Base-by-base conservation (phyloP, 2,113 vertebrate species). In the Embiotoca jacksoni region DNA sequence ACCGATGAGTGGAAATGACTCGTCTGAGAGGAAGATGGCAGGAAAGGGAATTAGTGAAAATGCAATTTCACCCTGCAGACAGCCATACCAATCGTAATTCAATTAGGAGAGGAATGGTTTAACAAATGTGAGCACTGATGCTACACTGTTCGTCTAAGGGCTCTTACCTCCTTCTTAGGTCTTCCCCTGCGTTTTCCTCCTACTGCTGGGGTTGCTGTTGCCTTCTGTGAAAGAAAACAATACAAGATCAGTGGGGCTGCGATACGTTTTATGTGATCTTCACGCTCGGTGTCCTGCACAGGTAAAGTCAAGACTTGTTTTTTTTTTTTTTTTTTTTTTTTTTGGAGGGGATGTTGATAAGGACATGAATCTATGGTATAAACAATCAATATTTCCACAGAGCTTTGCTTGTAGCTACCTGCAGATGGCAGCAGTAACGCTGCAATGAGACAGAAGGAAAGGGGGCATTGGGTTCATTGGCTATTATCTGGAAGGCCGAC, bases 101-200 rank as follows among this genome's bases (percentile, higher is more conserved):
- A 83, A 86, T 85, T 75, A 65, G 56, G 30, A 72, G 49, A 55
- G 44, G 64, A 80, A 46, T 33, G 41, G 64, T 59, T 75, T 30
- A 33, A 79, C 55, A 57, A 53, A 64, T 59, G 56, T 3, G 77
- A 68, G 58, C 58, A 23, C 32, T 78, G 69, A 46, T 47, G 60
- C 8, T 49, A 23, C 35, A 3, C 14, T 7, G 44, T 65, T 69
- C 55, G 64, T 35, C 16, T 32, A 11, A 37, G 6, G 31, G 69
- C 32, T 68, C 96, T 93, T 91, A 98, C 97, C 91, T 95, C 91
- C 94, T 98, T 99, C 95, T 97, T 99, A 79, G 98, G 98, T 93
- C 98, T 94, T 92, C 97, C 97, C 91, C 98, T 95, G 77, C 96
- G 96, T 91, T 97, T 98, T 49, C 88, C 95, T 67, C 95, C 96